These are phyloP conservation scores for Cryptotis parvus DNA, from an alignment of 2,113 vertebrate species.

Conservation along the genomic window DNA sequence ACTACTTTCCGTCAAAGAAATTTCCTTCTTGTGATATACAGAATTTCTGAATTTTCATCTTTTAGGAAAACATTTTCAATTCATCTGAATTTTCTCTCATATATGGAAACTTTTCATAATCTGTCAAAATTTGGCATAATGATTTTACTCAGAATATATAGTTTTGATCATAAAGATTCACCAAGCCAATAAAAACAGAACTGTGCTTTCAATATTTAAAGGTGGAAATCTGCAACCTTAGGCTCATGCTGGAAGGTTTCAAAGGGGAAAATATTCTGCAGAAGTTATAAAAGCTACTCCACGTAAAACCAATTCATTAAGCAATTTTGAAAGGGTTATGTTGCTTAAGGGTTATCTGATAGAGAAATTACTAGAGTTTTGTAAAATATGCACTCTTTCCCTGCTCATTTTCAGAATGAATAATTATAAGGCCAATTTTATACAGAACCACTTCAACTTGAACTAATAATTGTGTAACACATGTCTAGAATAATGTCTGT, in stretches of 20 bases:
- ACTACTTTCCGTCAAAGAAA: conserved; percentile 18
- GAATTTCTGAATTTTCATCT: background rate
- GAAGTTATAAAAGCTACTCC: conserved; percentile 64
- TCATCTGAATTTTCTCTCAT: conserved; percentile 41
- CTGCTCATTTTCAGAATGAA: conserved; percentile 79
- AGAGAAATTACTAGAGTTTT: conserved; percentile 72
- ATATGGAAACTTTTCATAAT: conserved; percentile 12
- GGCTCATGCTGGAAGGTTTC: conserved; percentile 58
- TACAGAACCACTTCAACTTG: conserved; percentile 76
- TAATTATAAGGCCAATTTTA: conserved; percentile 81
- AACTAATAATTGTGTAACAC: conserved; percentile 80
- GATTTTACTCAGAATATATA: conserved; percentile 55
- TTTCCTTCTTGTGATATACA: background rate
- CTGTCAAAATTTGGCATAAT: conserved; percentile 54
- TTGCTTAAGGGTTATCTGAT: conserved; percentile 78
- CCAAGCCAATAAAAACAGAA: conserved; percentile 65
- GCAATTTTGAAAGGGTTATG: conserved; percentile 74
- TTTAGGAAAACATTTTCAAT: conserved; percentile 58
- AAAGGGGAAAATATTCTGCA: background rate
- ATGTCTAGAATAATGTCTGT: conserved; percentile 77
- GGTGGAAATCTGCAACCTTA: conserved; percentile 40
- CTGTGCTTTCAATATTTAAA: conserved; percentile 59
- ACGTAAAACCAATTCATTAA: conserved; percentile 75
- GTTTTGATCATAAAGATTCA: conserved; percentile 54
- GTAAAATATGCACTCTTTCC: conserved; percentile 75